Percentiles rank a stretch among this genome's conserved stretches.
Evolutionary conservation across 2,113 vertebrate genomes (phyloP).

Genomic region (Pelodiscus sinensis): DNA sequence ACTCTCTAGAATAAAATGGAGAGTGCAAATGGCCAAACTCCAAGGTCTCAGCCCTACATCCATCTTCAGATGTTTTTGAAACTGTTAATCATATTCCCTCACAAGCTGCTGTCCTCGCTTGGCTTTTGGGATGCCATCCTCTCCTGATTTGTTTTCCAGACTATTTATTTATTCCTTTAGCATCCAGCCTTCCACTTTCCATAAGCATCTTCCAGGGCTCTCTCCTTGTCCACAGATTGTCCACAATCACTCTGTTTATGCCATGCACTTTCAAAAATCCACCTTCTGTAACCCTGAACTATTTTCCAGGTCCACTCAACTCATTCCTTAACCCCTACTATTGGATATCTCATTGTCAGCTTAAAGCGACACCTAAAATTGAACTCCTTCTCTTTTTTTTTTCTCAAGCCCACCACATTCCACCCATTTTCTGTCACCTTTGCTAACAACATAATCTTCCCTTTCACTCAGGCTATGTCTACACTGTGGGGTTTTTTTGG

Average conservation of each 20-base stretch:
- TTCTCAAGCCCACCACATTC: background rate
- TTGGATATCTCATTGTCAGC: background rate
- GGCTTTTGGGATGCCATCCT: background rate
- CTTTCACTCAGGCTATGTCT: background rate
- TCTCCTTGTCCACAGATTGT: background rate
- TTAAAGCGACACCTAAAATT: fast-evolving
- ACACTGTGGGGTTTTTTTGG: too few species aligned
- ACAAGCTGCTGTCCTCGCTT: background rate
- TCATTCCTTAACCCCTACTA: fast-evolving
- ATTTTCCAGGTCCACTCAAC: background rate
- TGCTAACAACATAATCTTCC: background rate
- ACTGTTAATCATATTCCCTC: background rate
- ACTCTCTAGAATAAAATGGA: background rate
- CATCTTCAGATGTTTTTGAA: background rate
- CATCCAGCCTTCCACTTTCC: background rate
- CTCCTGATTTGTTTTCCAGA: background rate
- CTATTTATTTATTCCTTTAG: background rate
- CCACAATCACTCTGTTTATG: background rate
- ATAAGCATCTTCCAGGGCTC: fast-evolving
- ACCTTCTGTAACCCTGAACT: background rate
- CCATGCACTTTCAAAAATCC: background rate
- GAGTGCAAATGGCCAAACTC: background rate
- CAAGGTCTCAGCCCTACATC: background rate
- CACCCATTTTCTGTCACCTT: background rate
- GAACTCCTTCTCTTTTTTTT: background rate